Percentiles rank a stretch among this genome's conserved stretches.
phyloP scores from a whole-genome alignment of 1,140 invertebrate species.

The Leptinotarsa undecemlineata region DNA sequence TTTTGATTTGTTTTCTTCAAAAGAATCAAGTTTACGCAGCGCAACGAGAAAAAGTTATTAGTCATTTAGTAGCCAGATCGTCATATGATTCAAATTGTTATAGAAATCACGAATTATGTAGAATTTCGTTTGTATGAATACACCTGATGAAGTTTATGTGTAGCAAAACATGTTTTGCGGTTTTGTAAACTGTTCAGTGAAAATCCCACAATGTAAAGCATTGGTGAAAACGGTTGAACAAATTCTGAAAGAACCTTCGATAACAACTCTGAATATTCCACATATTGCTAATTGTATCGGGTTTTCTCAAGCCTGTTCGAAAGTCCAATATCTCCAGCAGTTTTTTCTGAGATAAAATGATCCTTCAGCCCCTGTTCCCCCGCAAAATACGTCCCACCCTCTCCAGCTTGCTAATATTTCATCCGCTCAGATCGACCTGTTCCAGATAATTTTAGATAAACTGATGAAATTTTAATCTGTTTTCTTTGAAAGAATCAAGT shows the following conservation, averaged over 20 bases:
- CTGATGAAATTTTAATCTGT: slow-evolving; percentile 24
- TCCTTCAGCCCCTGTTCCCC: not conserved
- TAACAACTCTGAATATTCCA: not conserved
- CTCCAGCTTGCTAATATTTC: not conserved
- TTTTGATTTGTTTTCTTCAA: slow-evolving; percentile 13
- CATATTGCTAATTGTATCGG: not conserved
- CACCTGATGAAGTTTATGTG: too few relatives aligned
- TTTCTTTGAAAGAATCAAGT: slow-evolving; percentile 8
- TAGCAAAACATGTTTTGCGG: too few relatives aligned
- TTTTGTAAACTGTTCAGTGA: too few relatives aligned
- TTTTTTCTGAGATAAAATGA: not conserved
- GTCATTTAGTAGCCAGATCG: too few relatives aligned
- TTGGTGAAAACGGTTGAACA: not conserved
- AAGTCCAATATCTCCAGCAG: not conserved
- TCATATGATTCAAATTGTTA: too few relatives aligned
- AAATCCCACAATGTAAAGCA: too few relatives aligned
- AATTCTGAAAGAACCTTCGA: too few relatives aligned
- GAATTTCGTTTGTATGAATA: too few relatives aligned
- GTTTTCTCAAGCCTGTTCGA: not conserved
- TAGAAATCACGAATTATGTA: too few relatives aligned
- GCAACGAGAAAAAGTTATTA: too few relatives aligned
- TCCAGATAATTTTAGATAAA: slow-evolving; percentile 24
- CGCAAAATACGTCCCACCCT: not conserved
- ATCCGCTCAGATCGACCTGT: slow-evolving; percentile 11
- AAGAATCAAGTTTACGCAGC: slow-evolving; percentile 4